Conservation (phyloP, 2,888 invertebrate species). For the Chloroclystis v-ata region DNA sequence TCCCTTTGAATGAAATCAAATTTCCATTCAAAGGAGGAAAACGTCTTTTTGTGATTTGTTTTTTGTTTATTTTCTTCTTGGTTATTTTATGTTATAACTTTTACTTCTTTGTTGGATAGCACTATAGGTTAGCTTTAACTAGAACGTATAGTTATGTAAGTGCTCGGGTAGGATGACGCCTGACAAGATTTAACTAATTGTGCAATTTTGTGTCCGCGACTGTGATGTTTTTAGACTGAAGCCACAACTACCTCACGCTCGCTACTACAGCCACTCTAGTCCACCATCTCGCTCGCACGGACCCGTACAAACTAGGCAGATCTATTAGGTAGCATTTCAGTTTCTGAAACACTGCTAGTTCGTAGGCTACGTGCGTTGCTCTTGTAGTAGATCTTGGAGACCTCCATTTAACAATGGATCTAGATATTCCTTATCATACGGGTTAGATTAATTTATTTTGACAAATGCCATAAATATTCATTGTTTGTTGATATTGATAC, state of each 20-base stretch:
- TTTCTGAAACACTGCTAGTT: background rate
- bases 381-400: constrained; percentile 52
- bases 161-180: constrained; percentile 52
- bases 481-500: constrained; percentile 55
- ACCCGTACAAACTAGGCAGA: constrained; percentile 31
- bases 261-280: constrained; percentile 70
- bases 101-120: constrained; percentile 72
- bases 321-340: background rate
- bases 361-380: constrained; percentile 48
- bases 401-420: constrained; percentile 42
- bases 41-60: constrained; percentile 70
- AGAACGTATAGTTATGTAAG: constrained; percentile 57
- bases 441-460: constrained; percentile 58
- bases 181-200: constrained; percentile 60
- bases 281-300: constrained; percentile 64
- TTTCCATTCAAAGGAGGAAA: constrained; percentile 63
- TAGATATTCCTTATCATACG: constrained; percentile 54
- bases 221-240: constrained; percentile 84
- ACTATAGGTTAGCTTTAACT: constrained; percentile 72
- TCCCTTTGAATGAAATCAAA: constrained; percentile 67
- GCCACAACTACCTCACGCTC: constrained; percentile 78
- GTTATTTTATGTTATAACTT: constrained; percentile 69
- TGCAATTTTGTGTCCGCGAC: constrained; percentile 80
- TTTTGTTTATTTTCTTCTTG: constrained; percentile 68
- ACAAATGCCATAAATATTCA: constrained; percentile 69